phyloP scores from a whole-genome alignment of 2,113 vertebrate species.

The Perca flavescens region DNA sequence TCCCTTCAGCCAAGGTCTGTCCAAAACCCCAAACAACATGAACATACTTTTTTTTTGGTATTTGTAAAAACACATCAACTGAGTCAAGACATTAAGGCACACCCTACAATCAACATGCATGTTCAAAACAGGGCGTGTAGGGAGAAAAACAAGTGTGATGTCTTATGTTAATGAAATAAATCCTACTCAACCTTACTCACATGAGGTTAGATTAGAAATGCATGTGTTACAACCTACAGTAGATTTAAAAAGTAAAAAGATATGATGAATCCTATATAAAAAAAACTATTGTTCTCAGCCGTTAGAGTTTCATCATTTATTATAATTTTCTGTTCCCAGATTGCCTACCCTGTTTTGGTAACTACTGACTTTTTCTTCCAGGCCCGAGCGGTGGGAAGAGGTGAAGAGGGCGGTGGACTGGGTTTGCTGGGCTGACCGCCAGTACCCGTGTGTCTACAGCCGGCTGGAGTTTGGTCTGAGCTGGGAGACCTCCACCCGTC shows the following conservation, averaged over 20 bases:
- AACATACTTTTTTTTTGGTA: neutral
- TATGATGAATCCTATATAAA: neutral
- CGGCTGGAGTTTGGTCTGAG: slow-evolving; percentile 87
- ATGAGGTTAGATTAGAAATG: no score
- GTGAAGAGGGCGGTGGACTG: slow-evolving; percentile 84
- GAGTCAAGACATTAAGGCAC: no score
- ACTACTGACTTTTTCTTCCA: slow-evolving; percentile 30
- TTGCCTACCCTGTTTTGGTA: neutral
- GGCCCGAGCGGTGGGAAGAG: slow-evolving; percentile 71
- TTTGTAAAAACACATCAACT: neutral
- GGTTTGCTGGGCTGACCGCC: slow-evolving; percentile 84
- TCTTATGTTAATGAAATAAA: neutral
- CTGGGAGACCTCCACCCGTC: slow-evolving; percentile 87
- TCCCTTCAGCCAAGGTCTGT: slow-evolving; percentile 75
- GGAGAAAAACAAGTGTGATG: neutral
- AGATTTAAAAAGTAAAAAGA: neutral
- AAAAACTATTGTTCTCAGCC: neutral
- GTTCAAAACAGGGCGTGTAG: neutral
- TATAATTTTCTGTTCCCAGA: neutral
- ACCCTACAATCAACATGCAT: neutral
- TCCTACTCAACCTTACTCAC: neutral
- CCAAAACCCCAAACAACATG: neutral
- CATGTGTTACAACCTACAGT: neutral
- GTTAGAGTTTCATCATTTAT: neutral
- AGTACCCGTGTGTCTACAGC: slow-evolving; percentile 87